Base-by-base conservation (phyloP, 2,888 invertebrate genomes). In the Phyto melanocephala region DNA sequence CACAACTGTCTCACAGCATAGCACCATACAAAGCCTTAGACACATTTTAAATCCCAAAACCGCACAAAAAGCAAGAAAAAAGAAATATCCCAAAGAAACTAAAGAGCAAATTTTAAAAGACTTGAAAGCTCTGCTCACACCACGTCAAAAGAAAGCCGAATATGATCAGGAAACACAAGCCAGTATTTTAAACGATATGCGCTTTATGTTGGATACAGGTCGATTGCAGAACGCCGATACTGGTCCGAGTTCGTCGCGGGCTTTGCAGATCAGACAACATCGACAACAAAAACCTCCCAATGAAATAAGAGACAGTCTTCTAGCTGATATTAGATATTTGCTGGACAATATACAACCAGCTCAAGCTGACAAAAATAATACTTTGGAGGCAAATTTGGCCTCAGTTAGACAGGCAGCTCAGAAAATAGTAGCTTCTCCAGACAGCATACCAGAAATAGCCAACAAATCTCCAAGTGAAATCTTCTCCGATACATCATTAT, bases 21-120 rank as follows among this genome's bases (percentile, higher is more conserved):
- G 58, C 20, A 56, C 54, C 42, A 28, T 81, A 10, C 40, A 65
- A 22, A 45, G 33, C 7, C 20, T 79, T 1, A 47, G 35, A 24
- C 10, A 75, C 20, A 74, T 81, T 15, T 10, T 81, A 24, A 79
- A 79, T 79, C 65, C 81, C 1, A 78, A 70, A 28, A 2, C 4
- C 4, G 0, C 5, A 11, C 62, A 15, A 47, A 75, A 70, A 8
- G 7, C 45, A 0, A 63, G 22, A 6, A 52, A 20, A 50, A 47
- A 24, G 40, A 71, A 58, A 65, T 81, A 58, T 28, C 3, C 22
- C 0, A 79, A 79, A 45, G 65, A 75, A 0, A 33, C 33, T 0
- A 56, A 65, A 47, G 74, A 70, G 17, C 47, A 70, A 24, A 45
- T 81, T 6, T 42, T 81, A 1, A 15, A 60, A 17, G n/a, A 58